Base-by-base conservation (phyloP, 1,140 invertebrate genomes). In the Drosophila truncata region DNA sequence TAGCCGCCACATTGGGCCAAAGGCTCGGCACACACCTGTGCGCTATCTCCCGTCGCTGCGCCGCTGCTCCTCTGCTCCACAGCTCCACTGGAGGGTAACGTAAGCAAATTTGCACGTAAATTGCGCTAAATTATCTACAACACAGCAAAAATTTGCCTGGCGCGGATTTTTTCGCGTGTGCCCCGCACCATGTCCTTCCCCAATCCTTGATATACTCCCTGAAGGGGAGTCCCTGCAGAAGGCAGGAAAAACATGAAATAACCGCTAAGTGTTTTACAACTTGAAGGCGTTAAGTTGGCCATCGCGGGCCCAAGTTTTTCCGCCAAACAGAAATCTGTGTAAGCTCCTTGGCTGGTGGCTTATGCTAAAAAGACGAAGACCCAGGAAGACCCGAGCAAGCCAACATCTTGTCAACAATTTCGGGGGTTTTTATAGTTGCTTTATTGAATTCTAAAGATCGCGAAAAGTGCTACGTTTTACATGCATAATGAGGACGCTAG, bases 221-320 rank as follows among this genome's bases (percentile, higher is more conserved):
- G 25, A 42, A 58, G 29, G 55, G 46, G 31, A 54, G 39, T 42
- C 31, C 47, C 42, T 8, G 20, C 27, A 31, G 29, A 59, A 67
- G 69, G 44, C 58, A 55, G 39, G 55, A 78, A 65, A 69, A 80
- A 84, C 78, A 82, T 71, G 78, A 84, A 90, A 90, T 80, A 83
- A 84, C 80, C 85, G 84, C 81, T 90, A 88, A 88, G 85, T 90
- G 85, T 88, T 88, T 88, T 88, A 90, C 84, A 88, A 90, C 73
- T 85, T 71, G 78, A 69, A 84, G 70, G 85, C 81, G 82, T 90
- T 90, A 90, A 88, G 76, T 86, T 86, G 75, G 61, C 63, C 78
- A 77, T 79, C 66, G 58, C 50, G 33, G 63, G 50, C 44, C 64
- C 39, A 35, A 61, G 55, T 73, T 58, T 61, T 54, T 62, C 52